Evolutionary conservation across 2,113 vertebrate genomes (phyloP).

Genomic region (Sturnira hondurensis): DNA sequence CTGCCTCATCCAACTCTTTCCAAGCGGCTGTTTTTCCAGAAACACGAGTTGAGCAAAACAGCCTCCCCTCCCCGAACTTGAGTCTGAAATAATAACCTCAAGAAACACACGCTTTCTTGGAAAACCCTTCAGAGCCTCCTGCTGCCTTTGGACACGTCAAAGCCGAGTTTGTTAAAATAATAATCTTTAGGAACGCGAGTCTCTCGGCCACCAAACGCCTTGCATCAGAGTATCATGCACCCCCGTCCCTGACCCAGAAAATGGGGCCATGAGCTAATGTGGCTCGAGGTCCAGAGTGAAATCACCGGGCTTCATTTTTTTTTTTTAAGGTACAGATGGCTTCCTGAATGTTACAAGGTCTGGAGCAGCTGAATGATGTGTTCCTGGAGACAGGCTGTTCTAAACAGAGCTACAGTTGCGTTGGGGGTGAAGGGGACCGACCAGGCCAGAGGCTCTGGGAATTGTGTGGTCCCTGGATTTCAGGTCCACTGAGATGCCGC

Average conservation of each 20-base stretch:
- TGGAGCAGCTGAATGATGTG: not conserved
- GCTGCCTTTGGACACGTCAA: conserved; percentile 79
- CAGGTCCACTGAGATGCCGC: not conserved
- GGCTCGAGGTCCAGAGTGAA: not conserved
- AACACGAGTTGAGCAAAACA: conserved; percentile 80
- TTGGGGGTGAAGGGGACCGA: too few species aligned
- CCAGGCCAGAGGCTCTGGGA: not conserved
- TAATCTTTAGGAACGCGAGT: conserved; percentile 75
- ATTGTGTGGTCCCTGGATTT: accelerated
- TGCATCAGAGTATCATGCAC: conserved; percentile 61
- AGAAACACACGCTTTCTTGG: conserved; percentile 80
- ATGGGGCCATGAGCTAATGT: not conserved
- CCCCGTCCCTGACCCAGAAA: conserved; percentile 49
- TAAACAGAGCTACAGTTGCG: accelerated
- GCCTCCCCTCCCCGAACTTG: conserved; percentile 71
- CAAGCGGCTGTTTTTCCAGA: conserved; percentile 81
- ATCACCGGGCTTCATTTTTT: not conserved
- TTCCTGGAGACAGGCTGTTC: not conserved
- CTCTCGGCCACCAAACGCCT: conserved; percentile 59
- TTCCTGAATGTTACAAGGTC: not conserved
- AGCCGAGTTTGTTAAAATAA: conserved; percentile 78
- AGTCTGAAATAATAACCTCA: conserved; percentile 80
- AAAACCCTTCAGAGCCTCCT: conserved; percentile 77
- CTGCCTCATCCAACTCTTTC: conserved; percentile 71
- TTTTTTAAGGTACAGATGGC: not conserved